Evolutionary conservation across 2,888 invertebrate genomes (phyloP).

Genomic region (Calameuta pallipes): DNA sequence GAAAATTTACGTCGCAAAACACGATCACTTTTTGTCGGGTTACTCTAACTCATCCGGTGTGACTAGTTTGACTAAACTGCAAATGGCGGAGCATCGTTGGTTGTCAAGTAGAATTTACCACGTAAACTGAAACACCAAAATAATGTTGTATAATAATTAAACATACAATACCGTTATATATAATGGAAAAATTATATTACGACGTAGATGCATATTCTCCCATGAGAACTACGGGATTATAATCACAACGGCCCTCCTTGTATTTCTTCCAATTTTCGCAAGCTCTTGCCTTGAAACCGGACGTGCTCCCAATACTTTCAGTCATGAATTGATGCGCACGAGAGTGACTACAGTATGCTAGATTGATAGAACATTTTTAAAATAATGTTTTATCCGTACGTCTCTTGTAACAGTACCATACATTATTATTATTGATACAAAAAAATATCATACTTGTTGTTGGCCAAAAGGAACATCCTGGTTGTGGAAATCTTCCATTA

Average conservation of each 20-base stretch:
- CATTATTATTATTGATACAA: not conserved
- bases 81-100: constrained; percentile 53
- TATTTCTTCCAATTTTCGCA: constrained; percentile 52
- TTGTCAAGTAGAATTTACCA: constrained; percentile 52
- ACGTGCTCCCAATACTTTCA: constrained; percentile 49
- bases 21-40: constrained; percentile 6
- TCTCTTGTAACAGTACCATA: not conserved
- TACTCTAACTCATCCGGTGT: not conserved
- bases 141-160: constrained; percentile 8
- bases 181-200: constrained; percentile 32
- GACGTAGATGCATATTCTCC: constrained; percentile 54
- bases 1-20: constrained; percentile 38
- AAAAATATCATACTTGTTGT: constrained; percentile 45
- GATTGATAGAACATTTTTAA: constrained; percentile 2
- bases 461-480: constrained; percentile 49
- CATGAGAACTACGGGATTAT: constrained; percentile 50
- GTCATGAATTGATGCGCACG: constrained; percentile 53
- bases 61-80: constrained; percentile 38
- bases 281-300: constrained; percentile 46
- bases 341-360: constrained; percentile 53
- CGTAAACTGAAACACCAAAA: constrained; percentile 41
- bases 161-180: not conserved
- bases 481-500: constrained; percentile 50
- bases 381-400: not conserved
- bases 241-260: constrained; percentile 44